phyloP scores from a whole-genome alignment of 2,888 invertebrate genomes.

The Eurytoma californica region DNA sequence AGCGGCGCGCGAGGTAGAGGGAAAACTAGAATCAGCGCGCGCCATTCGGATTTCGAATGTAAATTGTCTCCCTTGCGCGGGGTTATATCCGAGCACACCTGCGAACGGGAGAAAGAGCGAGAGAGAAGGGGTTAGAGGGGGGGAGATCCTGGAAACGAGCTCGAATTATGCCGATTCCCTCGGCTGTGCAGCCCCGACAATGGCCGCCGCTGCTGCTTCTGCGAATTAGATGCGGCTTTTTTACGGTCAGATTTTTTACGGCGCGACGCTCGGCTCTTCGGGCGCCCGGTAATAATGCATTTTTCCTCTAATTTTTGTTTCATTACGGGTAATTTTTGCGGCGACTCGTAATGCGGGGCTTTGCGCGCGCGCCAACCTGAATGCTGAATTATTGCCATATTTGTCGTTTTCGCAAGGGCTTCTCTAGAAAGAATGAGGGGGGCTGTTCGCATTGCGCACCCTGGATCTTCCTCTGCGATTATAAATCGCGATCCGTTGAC shows the following conservation, averaged over 20 bases:
- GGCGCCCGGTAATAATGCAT: conserved; percentile 15
- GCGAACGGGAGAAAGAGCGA: conserved; percentile 33
- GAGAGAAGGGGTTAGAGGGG: conserved; percentile 18
- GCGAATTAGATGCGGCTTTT: conserved; percentile 44
- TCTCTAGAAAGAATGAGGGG: not conserved
- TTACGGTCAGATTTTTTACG: conserved; percentile 40
- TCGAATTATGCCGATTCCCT: conserved; percentile 47
- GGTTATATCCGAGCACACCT: conserved; percentile 42
- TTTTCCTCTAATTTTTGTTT: conserved; percentile 49
- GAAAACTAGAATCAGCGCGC: conserved; percentile 41
- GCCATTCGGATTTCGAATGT: conserved; percentile 65
- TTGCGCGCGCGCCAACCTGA: not conserved
- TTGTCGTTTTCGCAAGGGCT: not conserved
- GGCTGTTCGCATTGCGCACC: not conserved
- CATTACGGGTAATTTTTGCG: conserved; percentile 43
- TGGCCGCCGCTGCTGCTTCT: conserved; percentile 26
- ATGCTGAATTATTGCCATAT: not conserved
- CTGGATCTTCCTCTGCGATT: too few relatives aligned
- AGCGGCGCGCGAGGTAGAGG: conserved; percentile 23
- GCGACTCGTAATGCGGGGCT: not conserved
- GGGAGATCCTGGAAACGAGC: conserved; percentile 35
- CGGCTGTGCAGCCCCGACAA: not conserved
- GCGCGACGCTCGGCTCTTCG: not conserved
- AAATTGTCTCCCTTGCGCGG: conserved; percentile 60
- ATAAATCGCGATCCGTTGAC: too few relatives aligned